These are phyloP conservation scores for Sciaenops ocellatus DNA, from an alignment of 2,797 vertebrate genomes.

Conservation along the genomic window DNA sequence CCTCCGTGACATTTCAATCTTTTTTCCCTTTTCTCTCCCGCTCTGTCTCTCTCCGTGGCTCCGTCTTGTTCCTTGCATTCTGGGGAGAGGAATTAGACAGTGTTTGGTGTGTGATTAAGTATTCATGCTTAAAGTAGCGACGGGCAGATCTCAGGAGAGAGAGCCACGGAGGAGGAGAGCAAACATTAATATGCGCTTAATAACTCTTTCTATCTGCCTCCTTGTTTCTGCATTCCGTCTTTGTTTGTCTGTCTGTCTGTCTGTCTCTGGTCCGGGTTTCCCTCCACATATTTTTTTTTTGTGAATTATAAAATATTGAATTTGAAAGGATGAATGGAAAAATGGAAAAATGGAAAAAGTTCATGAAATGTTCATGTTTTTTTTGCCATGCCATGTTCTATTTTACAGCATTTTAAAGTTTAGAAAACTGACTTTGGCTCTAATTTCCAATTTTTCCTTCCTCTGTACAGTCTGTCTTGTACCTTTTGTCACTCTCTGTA, in stretches of 20 bases:
- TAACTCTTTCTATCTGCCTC: constrained; percentile 70
- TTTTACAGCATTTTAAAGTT: constrained; percentile 19
- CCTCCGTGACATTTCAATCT: constrained; percentile 77
- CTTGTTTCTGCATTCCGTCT: constrained; percentile 46
- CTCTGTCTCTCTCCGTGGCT: constrained; percentile 21
- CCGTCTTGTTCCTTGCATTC: constrained; percentile 57
- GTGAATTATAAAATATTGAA: constrained; percentile 55
- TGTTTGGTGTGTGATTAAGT: constrained; percentile 81
- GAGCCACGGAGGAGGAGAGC: constrained; percentile 70
- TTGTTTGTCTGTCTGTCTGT: constrained; percentile 24
- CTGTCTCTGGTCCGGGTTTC: constrained; percentile 22
- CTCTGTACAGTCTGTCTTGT: constrained; percentile 11
- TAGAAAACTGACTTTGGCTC: not conserved
- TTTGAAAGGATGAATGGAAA: constrained; percentile 45
- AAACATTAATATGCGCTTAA: constrained; percentile 81
- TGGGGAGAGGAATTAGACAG: constrained; percentile 75
- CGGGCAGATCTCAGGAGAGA: constrained; percentile 65
- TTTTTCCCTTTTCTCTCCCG: not conserved
- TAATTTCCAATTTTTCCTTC: not conserved
- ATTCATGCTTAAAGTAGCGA: constrained; percentile 82
- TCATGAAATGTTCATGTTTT: constrained; percentile 25
- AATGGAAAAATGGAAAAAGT: constrained; percentile 43
- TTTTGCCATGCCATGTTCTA: not conserved
- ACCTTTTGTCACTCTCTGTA: constrained; percentile 12
- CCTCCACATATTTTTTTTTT: constrained; percentile 18